phyloP scores from a whole-genome alignment of 2,888 invertebrate genomes.

The Plebejus melissa region DNA sequence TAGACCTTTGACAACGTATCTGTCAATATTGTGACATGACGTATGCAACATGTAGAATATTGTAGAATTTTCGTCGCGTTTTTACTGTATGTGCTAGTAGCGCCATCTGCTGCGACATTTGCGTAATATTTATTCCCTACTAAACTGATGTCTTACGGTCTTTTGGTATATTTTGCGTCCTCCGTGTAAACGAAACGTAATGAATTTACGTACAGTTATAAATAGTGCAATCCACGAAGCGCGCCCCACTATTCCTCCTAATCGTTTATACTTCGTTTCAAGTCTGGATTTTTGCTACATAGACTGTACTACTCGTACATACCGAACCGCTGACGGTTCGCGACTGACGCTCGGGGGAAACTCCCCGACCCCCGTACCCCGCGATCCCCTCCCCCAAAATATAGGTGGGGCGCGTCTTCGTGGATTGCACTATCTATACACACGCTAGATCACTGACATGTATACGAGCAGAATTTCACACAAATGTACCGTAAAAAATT shows the following conservation, averaged over 20 bases:
- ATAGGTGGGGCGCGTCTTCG: too few relatives aligned
- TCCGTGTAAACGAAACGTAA: background rate
- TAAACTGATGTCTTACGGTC: background rate
- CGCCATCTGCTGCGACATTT: background rate
- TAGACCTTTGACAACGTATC: background rate
- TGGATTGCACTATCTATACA: too few relatives aligned
- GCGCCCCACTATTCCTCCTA: too few relatives aligned
- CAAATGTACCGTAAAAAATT: background rate
- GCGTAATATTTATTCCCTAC: background rate
- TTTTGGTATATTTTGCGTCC: slow-evolving; percentile 1
- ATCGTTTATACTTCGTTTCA: too few relatives aligned
- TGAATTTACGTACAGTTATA: background rate
- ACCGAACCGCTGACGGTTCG: too few relatives aligned
- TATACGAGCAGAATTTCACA: background rate
- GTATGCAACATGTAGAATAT: background rate
- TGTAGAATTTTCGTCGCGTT: background rate
- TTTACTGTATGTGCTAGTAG: background rate
- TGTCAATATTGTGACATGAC: background rate
- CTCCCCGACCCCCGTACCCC: too few relatives aligned
- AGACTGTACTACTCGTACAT: too few relatives aligned
- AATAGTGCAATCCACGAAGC: too few relatives aligned
- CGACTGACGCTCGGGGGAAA: too few relatives aligned
- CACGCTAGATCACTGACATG: background rate
- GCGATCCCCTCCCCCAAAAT: too few relatives aligned
- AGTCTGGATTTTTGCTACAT: too few relatives aligned